These are phyloP conservation scores for Agrotis segetum DNA, from an alignment of 2,888 invertebrate genomes.

Conservation along the genomic window DNA sequence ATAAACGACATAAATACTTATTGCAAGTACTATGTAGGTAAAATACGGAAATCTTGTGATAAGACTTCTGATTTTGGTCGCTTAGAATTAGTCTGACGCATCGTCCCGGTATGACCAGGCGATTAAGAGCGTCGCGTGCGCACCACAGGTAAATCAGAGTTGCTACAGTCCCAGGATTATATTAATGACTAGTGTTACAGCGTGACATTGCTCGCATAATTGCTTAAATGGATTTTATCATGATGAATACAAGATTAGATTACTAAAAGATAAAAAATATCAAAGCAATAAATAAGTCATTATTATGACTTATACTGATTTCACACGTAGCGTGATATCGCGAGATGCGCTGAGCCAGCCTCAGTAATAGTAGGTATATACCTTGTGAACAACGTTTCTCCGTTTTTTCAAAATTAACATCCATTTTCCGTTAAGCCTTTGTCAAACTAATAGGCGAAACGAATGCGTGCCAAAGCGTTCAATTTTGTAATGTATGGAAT, in stretches of 20 bases:
- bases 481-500: no score
- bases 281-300: conserved; percentile 10
- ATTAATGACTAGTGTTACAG: conserved; percentile 45
- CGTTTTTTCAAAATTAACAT: no score
- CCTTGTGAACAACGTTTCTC: no score
- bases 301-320: neutral
- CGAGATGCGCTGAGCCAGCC: no score
- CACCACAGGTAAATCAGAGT: conserved; percentile 53
- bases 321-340: no score
- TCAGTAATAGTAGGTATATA: no score
- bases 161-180: conserved; percentile 27
- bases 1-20: no score
- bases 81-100: conserved; percentile 46
- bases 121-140: conserved; percentile 55
- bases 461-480: no score
- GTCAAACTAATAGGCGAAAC: no score
- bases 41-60: no score
- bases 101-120: conserved; percentile 31
- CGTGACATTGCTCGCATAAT: conserved; percentile 31
- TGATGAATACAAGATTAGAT: conserved; percentile 34
- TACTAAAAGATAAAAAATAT: conserved; percentile 12
- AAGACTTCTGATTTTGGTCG: neutral
- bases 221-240: conserved; percentile 6
- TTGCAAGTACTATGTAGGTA: no score
- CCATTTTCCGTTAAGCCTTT: no score